phyloP scores from a whole-genome alignment of 2,888 invertebrate genomes.

The Cheilosia vernalis region DNA sequence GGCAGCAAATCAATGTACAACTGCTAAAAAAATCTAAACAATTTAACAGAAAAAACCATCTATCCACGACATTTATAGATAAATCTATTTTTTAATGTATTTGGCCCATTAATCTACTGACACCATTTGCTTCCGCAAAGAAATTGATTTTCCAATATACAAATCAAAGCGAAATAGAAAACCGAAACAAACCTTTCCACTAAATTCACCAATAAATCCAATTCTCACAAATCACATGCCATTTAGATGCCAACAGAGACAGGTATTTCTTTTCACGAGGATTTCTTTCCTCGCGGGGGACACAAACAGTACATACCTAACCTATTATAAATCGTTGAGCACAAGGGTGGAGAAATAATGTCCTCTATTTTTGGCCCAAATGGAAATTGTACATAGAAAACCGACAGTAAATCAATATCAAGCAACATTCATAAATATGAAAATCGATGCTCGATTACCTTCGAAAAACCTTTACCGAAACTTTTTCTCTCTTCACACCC shows the following conservation, averaged over 20 bases:
- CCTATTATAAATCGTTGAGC: not conserved
- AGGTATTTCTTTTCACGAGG: not conserved
- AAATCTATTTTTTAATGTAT: not conserved
- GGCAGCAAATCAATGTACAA: no score
- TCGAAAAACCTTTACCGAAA: slow-evolving; percentile 5
- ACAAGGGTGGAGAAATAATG: not conserved
- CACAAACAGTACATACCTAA: not conserved
- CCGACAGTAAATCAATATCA: slow-evolving; percentile 42
- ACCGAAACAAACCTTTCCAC: slow-evolving; percentile 13
- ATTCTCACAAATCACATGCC: slow-evolving; percentile 24
- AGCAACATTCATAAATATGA: slow-evolving; percentile 27
- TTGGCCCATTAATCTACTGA: slow-evolving; percentile 1
- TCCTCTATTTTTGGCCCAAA: not conserved
- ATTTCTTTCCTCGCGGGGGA: not conserved
- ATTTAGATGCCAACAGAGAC: slow-evolving; percentile 18
- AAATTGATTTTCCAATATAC: not conserved
- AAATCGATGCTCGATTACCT: slow-evolving; percentile 44
- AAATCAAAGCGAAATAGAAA: slow-evolving; percentile 9
- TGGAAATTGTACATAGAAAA: not conserved
- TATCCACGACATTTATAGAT: not conserved
- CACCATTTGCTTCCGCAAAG: not conserved
- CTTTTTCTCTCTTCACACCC: slow-evolving; percentile 4
- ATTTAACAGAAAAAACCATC: no score
- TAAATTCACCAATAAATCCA: slow-evolving; percentile 30
- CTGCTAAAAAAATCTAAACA: no score